Evolutionary conservation across 1,140 invertebrate species (phyloP).

Genomic region (Lepidostoma basale): DNA sequence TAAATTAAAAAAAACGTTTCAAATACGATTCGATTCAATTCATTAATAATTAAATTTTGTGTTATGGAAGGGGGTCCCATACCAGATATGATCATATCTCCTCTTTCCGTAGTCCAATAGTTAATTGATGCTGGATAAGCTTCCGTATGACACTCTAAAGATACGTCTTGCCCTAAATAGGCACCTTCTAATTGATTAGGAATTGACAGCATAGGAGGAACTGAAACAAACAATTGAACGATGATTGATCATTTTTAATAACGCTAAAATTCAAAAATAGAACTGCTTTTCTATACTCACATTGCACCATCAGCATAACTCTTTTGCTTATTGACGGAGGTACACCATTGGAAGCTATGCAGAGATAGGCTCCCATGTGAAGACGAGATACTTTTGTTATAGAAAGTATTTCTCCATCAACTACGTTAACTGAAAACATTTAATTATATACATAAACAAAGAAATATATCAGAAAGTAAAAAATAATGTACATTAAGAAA

Average conservation of each 20-base stretch:
- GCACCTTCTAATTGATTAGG: constrained; percentile 64
- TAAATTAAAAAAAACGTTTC: too few relatives aligned
- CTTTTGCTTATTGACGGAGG: constrained; percentile 81
- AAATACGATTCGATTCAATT: too few relatives aligned
- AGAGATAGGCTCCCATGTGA: constrained; percentile 87
- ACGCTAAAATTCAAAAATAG: background rate
- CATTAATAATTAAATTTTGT: too few relatives aligned
- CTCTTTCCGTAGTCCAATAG: constrained; percentile 73
- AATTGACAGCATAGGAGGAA: constrained; percentile 64
- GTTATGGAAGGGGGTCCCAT: too few relatives aligned
- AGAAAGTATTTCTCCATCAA: constrained; percentile 79
- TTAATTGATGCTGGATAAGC: constrained; percentile 64
- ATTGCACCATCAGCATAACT: constrained; percentile 76
- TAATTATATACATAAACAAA: constrained; percentile 4
- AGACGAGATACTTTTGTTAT: constrained; percentile 84
- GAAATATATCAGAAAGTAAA: background rate
- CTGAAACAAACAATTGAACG: constrained; percentile 47
- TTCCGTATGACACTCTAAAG: constrained; percentile 63
- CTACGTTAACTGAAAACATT: constrained; percentile 72
- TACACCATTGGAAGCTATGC: constrained; percentile 77
- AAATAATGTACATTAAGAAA: background rate
- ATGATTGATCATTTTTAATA: background rate
- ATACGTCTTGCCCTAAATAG: constrained; percentile 63
- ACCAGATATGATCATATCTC: constrained; percentile 91
- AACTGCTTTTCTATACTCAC: constrained; percentile 68